A percentile compares a stretch with the other conserved stretches of the same genome.
phyloP scores from a whole-genome alignment of 2,113 vertebrate genomes.

The Epinephelus fuscoguttatus region DNA sequence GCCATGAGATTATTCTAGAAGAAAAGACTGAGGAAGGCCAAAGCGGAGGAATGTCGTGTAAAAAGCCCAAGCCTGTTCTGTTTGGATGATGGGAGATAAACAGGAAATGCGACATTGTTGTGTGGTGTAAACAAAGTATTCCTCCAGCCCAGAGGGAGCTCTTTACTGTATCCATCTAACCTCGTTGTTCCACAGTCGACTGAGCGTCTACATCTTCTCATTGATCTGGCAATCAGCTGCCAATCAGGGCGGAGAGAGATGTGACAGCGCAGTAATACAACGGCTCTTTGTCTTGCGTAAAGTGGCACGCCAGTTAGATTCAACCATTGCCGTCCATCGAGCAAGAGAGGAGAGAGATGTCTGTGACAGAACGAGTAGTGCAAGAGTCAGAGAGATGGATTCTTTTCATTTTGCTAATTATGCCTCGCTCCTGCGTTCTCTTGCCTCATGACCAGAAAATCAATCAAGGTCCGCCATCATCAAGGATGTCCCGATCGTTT shows the following conservation, averaged over 20 bases:
- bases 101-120: conserved; percentile 40
- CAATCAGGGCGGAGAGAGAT: conserved; percentile 32
- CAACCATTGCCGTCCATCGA: background rate
- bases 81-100: conserved; percentile 16
- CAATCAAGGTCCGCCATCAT: background rate
- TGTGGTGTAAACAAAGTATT: conserved; percentile 23
- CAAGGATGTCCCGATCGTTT: background rate
- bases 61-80: background rate
- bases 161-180: conserved; percentile 22
- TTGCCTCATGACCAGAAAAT: background rate
- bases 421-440: background rate
- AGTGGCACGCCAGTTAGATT: background rate
- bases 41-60: conserved; percentile 6
- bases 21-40: conserved; percentile 13
- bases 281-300: conserved; percentile 52
- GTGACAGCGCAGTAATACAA: conserved; percentile 52
- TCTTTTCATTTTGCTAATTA: conserved; percentile 2
- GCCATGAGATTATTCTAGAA: conserved; percentile 40
- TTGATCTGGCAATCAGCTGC: conserved; percentile 43
- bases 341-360: conserved; percentile 15
- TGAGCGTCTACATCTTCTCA: conserved; percentile 43
- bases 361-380: background rate
- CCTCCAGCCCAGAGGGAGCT: background rate
- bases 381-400: background rate
- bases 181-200: conserved; percentile 10